Evolutionary conservation across 2,888 invertebrate species (phyloP).

Genomic region (Spodoptera picta): DNA sequence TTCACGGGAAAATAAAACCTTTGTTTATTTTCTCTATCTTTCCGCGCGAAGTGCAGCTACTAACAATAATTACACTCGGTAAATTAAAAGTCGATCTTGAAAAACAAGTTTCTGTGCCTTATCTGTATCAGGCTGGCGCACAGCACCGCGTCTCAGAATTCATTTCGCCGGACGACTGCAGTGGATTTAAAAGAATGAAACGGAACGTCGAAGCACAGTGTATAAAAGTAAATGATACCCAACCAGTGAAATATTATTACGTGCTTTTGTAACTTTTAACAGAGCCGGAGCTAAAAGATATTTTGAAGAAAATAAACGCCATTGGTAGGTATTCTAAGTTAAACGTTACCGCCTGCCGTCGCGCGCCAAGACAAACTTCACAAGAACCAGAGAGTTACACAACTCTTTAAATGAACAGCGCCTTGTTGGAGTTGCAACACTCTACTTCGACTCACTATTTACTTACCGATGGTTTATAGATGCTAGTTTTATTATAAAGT

Average conservation of each 20-base stretch:
- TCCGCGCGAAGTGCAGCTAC: conserved; percentile 72
- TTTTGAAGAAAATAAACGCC: conserved; percentile 61
- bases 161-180: conserved; percentile 43
- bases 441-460: conserved; percentile 65
- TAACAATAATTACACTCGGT: conserved; percentile 75
- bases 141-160: conserved; percentile 42
- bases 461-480: conserved; percentile 65
- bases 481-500: conserved; percentile 45
- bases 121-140: conserved; percentile 60
- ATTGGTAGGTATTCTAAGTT: conserved; percentile 63
- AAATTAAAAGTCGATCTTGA: conserved; percentile 77
- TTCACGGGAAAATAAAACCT: conserved; percentile 78
- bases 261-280: conserved; percentile 37
- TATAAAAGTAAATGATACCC: conserved; percentile 47
- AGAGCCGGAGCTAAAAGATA: conserved; percentile 38
- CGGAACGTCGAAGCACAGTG: conserved; percentile 27
- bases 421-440: conserved; percentile 67
- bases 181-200: conserved; percentile 44
- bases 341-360: conserved; percentile 60
- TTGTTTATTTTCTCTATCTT: conserved; percentile 81
- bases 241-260: conserved; percentile 41
- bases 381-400: conserved; percentile 63
- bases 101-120: conserved; percentile 73
- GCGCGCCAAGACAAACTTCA: conserved; percentile 67
- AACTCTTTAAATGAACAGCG: conserved; percentile 76